phyloP scores from a whole-genome alignment of 2,113 vertebrate genomes.

The Lagopus leucura region DNA sequence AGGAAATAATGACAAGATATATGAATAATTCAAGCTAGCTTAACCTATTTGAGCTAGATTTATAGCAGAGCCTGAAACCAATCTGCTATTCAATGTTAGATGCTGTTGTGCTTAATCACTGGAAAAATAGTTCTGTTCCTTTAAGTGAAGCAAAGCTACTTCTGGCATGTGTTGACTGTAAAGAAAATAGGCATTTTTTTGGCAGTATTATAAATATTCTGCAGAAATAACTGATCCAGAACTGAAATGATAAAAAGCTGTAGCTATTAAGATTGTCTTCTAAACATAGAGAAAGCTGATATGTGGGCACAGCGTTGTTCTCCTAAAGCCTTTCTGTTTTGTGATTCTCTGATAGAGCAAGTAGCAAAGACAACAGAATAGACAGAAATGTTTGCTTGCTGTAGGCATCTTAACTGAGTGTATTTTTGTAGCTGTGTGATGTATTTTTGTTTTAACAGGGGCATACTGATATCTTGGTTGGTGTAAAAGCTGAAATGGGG shows the following conservation, averaged over 20 bases:
- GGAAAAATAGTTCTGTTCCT: background rate
- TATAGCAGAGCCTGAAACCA: background rate
- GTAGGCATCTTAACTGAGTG: background rate
- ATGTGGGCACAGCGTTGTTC: background rate
- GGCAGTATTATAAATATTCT: background rate
- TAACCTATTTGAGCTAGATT: background rate
- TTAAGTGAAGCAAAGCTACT: background rate
- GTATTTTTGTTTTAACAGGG: constrained; percentile 79
- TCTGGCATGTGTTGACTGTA: background rate
- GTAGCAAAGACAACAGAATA: background rate
- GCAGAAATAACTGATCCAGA: background rate
- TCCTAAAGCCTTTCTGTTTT: background rate
- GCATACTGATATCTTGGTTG: constrained; percentile 92
- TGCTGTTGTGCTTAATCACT: background rate
- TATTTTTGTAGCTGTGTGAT: background rate
- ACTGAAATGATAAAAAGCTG: background rate
- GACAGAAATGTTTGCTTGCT: background rate
- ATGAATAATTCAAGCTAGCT: background rate
- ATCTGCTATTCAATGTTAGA: background rate
- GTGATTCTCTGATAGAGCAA: background rate
- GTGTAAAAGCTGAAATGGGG: constrained; percentile 95
- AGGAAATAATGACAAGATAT: background rate
- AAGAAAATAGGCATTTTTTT: background rate
- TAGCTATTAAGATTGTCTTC: background rate
- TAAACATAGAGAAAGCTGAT: background rate